Base-by-base conservation (phyloP, 2,113 vertebrate species). In the Pomatostomus ruficeps region DNA sequence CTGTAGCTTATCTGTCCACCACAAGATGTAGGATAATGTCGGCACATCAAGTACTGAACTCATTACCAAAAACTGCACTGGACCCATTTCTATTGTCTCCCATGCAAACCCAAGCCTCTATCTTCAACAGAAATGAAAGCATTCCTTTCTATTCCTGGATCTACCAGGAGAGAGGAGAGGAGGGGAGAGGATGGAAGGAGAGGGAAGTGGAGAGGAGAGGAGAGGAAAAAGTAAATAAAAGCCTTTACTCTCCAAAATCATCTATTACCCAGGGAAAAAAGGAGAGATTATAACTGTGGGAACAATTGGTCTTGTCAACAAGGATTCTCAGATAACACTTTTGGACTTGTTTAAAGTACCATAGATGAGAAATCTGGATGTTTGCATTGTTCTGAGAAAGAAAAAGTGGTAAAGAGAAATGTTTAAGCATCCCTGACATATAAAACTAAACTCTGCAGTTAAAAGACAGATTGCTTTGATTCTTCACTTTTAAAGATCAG, bases 381-480 rank as follows among this genome's bases (percentile, higher is more conserved):
- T 88, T 93, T 96, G 84, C 33, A 79, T 80, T 88, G 74, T 54
- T 93, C 65, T 43, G 49, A 77, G 63, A 18, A 85, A 82, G 51
- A 91, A 80, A 87, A 91, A 76, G 38, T 22, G 12, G 84, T 96
- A 85, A 61, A 84, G 82, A 96, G 79, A 96, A 88, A 58, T 80
- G 76, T 93, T 94, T 95, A 97, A 94, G 67, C 63, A 6, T 91
- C 90, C 21, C 52, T 92, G 95, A 93, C 94, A 95, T 87, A 91
- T 43, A 92, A 94, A 95, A 94, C 72, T 80, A 94, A 92, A 96
- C 90, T 74, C 59, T 73, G 87, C 28, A 35, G 76, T 93, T 97
- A 89, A 85, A 93, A 91, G 88, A 96, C 86, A 94, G 95, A 96
- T 85, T 92, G 62, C 72, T 91, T 78, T 91, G 55, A 92, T 96